Evolutionary conservation across 2,113 vertebrate genomes (phyloP).

Genomic region (Chinchilla lanigera): DNA sequence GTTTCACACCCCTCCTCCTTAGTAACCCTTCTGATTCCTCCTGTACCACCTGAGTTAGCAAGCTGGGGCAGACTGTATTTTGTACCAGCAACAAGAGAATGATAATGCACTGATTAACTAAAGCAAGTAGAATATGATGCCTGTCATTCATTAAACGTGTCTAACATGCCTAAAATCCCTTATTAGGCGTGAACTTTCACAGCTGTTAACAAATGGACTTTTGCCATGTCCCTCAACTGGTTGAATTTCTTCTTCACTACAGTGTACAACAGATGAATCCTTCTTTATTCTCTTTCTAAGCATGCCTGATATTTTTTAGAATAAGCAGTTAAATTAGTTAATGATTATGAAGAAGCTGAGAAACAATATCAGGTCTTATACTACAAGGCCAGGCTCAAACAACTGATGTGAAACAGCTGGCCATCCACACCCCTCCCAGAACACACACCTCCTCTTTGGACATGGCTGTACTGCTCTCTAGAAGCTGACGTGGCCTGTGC

Average conservation of each 20-base stretch:
- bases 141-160: not conserved
- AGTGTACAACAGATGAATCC: not conserved
- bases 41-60: not conserved
- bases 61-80: not conserved
- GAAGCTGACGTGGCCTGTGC: not conserved
- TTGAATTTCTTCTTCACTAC: too few species aligned
- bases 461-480: fast-evolving
- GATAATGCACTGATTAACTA: not conserved
- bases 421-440: not conserved
- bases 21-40: not conserved
- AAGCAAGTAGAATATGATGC: not conserved
- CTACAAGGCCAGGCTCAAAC: not conserved
- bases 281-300: not conserved
- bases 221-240: not conserved
- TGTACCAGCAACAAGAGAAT: not conserved
- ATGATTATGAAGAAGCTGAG: not conserved
- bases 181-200: fast-evolving
- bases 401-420: not conserved
- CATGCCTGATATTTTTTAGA: not conserved
- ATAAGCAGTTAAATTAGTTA: not conserved
- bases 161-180: not conserved
- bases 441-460: not conserved
- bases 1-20: not conserved
- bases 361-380: not conserved
- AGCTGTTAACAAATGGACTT: not conserved